A percentile compares a stretch with the other conserved stretches of the same genome.
These are phyloP conservation scores for Porites australiensis DNA, from an alignment of 64 coral and sea anemone species.

Conservation along the genomic window DNA sequence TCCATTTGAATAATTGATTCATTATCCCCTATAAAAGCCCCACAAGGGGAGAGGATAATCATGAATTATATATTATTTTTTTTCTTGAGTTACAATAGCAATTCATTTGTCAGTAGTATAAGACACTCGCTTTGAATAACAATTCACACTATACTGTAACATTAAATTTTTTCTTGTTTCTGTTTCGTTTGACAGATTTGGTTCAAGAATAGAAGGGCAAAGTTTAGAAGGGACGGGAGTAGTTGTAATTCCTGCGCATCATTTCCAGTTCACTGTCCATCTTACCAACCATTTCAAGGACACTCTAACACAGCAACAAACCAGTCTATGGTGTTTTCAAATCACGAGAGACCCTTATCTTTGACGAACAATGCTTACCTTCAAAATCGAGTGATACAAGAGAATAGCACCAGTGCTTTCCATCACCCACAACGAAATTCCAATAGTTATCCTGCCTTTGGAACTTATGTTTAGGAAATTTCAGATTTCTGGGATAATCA, in stretches of 20 bases:
- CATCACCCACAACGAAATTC: background rate
- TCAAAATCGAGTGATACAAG: background rate
- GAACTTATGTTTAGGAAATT: background rate
- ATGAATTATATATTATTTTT: too few species aligned
- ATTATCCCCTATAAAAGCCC: too few species aligned
- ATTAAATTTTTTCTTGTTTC: too few species aligned
- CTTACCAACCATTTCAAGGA: slow-evolving; percentile 13
- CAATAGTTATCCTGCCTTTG: background rate
- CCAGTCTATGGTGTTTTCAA: background rate
- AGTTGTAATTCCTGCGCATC: slow-evolving; percentile 20
- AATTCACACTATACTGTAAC: too few species aligned
- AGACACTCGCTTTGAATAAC: too few species aligned
- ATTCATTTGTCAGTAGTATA: too few species aligned
- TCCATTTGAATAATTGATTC: too few species aligned
- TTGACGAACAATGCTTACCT: background rate
- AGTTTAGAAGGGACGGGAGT: slow-evolving; percentile 53
- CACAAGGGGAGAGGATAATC: too few species aligned
- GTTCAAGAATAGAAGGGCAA: slow-evolving; percentile 87
- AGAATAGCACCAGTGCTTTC: background rate
- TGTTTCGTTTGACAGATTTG: slow-evolving; percentile 55
- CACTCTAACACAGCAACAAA: background rate
- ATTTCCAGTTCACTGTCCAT: background rate
- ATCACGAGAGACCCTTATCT: background rate
- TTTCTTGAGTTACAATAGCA: too few species aligned
- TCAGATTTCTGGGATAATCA: background rate